Conservation (phyloP, 2,888 invertebrate species). For the Doris montereyensis region DNA sequence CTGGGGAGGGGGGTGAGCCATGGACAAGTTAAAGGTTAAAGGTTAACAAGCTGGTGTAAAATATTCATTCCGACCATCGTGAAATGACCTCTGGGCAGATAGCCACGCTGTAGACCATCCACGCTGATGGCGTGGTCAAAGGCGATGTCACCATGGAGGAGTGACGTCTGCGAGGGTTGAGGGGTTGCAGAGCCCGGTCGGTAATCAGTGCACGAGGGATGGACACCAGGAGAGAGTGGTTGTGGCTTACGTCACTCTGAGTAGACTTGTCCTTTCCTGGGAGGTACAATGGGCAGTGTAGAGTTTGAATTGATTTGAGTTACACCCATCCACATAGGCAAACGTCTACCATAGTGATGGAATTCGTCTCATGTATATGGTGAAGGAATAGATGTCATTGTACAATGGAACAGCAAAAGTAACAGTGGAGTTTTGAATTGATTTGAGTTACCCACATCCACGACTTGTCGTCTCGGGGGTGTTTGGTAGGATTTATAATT, state of each 20-base stretch:
- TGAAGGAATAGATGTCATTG: too few species aligned
- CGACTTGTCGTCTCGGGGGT: too few species aligned
- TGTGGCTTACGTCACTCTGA: constrained; percentile 52
- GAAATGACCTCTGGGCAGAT: constrained; percentile 47
- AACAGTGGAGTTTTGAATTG: too few species aligned
- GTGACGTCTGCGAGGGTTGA: constrained; percentile 36
- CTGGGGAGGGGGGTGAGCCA: background rate
- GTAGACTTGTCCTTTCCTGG: constrained; percentile 48
- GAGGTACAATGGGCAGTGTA: too few species aligned
- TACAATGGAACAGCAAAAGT: too few species aligned
- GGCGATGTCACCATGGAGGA: constrained; percentile 48
- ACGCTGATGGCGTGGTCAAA: constrained; percentile 50
- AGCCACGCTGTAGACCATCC: constrained; percentile 50
- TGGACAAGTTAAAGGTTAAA: background rate
- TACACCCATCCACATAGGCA: too few species aligned
- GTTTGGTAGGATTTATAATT: too few species aligned
- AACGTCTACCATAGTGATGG: too few species aligned
- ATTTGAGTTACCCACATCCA: too few species aligned
- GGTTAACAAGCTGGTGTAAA: constrained; percentile 50
- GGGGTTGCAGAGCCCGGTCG: constrained; percentile 25
- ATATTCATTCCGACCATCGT: constrained; percentile 52
- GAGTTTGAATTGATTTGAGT: too few species aligned
- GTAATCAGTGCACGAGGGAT: constrained; percentile 46
- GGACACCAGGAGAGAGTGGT: constrained; percentile 49
- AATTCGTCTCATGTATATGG: too few species aligned